Base-by-base conservation (phyloP, 2,113 vertebrate genomes). In the Proteles cristata region DNA sequence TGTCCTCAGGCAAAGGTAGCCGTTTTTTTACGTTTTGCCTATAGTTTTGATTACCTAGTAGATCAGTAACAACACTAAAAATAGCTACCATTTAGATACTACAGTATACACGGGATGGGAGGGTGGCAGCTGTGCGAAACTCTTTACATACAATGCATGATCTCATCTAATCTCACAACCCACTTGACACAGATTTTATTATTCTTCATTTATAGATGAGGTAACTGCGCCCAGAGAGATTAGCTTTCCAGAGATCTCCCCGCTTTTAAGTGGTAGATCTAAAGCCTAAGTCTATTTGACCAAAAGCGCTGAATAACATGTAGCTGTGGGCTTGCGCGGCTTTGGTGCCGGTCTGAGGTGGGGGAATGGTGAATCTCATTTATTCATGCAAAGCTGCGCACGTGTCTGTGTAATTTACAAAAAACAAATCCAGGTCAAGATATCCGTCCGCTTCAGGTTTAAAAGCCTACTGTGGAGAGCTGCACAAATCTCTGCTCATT, bases 161-260 rank as follows among this genome's bases (percentile, higher is more conserved):
- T 73, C 69, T 93, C 76, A 85, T 14, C 69, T 21, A 92, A 85
- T 69, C 74, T 93, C 55, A 76, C 53, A 39, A 77, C 33, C 43
- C 61, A 8, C 26, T 61, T 26, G 33, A 96, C 81, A 66, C 43
- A 85, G 69, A 28, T 88, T 94, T 94, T 77, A 79, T 81, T 84
- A 84, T 61, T 90, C 65, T 94, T 85, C 77, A 77, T 89, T 82
- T 79, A 79, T n/a, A 85, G 66, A 73, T 39, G 85, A 93, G 82
- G 81, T 97, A 58, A 81, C 65, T 31, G 85, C 73, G 79, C 58
- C 74, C 79, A 86, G 74, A 48, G 86, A 96, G n/a, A 79, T 85
- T 7, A 61, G 87, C 48, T 81, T 97, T 93, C 68, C 31, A 0
- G 33, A 87, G 76, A 68, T 10, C 55, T 79, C 26, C 86, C 25